Conservation (phyloP, 2,888 invertebrate genomes). For the Tethea ocularis region DNA sequence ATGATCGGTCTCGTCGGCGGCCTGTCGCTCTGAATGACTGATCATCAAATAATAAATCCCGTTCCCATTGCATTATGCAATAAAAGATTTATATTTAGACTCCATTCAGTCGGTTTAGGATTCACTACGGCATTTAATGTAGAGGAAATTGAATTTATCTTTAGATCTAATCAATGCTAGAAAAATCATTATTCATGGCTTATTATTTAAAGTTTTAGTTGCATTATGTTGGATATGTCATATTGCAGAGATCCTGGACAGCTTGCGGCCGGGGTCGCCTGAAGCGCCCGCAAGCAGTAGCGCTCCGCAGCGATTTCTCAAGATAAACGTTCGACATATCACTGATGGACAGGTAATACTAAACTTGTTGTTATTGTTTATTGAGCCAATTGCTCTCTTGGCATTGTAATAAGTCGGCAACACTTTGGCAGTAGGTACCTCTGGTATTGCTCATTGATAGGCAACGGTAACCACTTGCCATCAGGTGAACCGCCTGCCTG, state of each 20-base stretch:
- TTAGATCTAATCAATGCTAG: not conserved
- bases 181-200: not conserved
- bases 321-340: conserved; percentile 96
- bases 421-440: no score
- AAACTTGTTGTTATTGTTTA: not conserved
- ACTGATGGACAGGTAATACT: conserved; percentile 92
- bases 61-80: conserved; percentile 14
- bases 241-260: conserved; percentile 90
- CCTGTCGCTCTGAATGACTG: conserved; percentile 22
- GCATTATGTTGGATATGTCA: conserved; percentile 12
- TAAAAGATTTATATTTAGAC: conserved; percentile 14
- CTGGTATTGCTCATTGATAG: no score
- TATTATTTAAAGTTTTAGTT: not conserved
- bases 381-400: no score
- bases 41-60: conserved; percentile 23
- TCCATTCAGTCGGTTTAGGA: conserved; percentile 14
- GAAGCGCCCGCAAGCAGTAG: conserved; percentile 87
- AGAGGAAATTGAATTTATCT: not conserved
- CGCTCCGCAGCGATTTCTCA: conserved; percentile 92
- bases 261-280: conserved; percentile 92
- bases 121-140: not conserved
- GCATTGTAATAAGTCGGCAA: no score
- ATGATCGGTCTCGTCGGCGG: not conserved
- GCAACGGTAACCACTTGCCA: no score
- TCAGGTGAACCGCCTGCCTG: no score